Base-by-base conservation (phyloP, 2,113 vertebrate species). In the Gallinago jamesoni region DNA sequence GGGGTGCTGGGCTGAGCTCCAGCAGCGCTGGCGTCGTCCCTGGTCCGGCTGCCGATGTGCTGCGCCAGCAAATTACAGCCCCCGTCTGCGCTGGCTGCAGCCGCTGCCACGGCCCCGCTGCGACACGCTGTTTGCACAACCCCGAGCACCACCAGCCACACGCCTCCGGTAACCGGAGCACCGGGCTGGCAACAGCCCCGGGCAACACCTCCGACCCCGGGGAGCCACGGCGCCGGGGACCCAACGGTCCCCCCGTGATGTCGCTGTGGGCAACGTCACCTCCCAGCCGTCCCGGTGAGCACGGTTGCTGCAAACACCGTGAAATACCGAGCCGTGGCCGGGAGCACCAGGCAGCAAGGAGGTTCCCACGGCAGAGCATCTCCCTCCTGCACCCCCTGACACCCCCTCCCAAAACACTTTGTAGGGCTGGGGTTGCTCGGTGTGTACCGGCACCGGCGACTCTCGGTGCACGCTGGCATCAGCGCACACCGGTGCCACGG, bases 401-500 rank as follows among this genome's bases (percentile, higher is more conserved):
- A 4, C 50, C 30, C 50, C 30, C 6, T 77, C 64, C 63, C 75
- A 1, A 37, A 68, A 3, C 31, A 2, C 55, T 6, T 10, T 5
- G 48, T 1, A 1, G 63, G 68, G 69, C 78, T 2, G 37, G 37
- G 1, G 78, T 4, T 20, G 64, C 78, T 68, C 7, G 2, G 10
- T 9, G 53, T 9, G 0, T 18, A 20, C 41, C 6, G 1, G 83
- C 75, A 47, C 63, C 18, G 31, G n/a, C 1, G 78, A 6, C 20
- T 48, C 74, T 63, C 6, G 2, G 9, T 8, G 53, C 14, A 0
- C 9, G 23, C 47, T 11, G 2, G 86, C 76, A 47, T 57, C 19
- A 8, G 9, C 20, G 15, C 12, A 2, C 16, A 16, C 55, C 5
- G 4, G 7, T 14, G 41, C 23, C 6, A 1, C 0, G 1, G 57